Evolutionary conservation across 2,888 invertebrate species (phyloP), one percentile per base, ranked within the genome.

Genomic region (Acronicta leporina): DNA sequence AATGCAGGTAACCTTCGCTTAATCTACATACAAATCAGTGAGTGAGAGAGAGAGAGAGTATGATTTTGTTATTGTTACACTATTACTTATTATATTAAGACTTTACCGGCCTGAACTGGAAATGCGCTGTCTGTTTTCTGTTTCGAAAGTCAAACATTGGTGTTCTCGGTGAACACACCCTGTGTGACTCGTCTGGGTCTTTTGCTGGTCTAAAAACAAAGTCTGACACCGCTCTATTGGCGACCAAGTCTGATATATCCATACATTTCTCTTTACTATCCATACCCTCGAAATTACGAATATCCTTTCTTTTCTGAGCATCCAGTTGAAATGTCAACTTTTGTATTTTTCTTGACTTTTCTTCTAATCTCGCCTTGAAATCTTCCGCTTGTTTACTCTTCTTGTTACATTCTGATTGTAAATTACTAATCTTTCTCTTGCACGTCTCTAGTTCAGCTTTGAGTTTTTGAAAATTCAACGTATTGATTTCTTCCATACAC

Each of bases 1-100:
- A 88, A 95, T 98, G 81, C 98, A 98, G 95, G 96, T 96, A 85
- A 88, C 61, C 46, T 73, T 60, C 27, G 47, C 63, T 79, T 77
- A 76, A 51, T 61, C 54, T 72, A 45, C 56, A 53, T 53, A 53
- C 38, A 53, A 53, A 51, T 15, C 7, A 38, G 10, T 42, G 6
- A 20, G 20, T 15, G 40, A 41, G 0, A 38, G 10, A 40, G 6
- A 20, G 20, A 16, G 40, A 41, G 0, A 10, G 13, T 38, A 25
- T 40, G 4, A 14, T 10, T 15, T 8, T 50, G 44, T 30, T 14
- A 2, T 30, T 2, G 11, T 62, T 63, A 56, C 25, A 20, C 45
- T 58, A 40, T 58, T n/a, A n/a, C n/a, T n/a, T n/a, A n/a, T n/a
- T 51, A 50, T 52, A 20, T 66, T 88, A 92, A 27, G 89, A 89